These are phyloP conservation scores for Tribolium madens DNA, from an alignment of 1,140 invertebrate genomes.

Conservation along the genomic window DNA sequence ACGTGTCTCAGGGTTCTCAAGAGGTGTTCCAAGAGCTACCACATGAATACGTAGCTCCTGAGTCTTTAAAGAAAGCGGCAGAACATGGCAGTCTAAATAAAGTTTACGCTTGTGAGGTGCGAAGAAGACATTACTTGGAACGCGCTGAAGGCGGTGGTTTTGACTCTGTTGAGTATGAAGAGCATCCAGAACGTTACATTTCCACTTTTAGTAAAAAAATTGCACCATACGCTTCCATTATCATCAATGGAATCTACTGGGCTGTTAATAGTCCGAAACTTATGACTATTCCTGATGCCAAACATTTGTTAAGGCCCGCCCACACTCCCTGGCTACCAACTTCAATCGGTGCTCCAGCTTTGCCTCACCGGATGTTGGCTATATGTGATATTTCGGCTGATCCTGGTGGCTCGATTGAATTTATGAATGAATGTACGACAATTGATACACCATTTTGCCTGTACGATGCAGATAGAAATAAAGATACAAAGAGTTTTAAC, in stretches of 20 bases:
- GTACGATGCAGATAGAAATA: slow-evolving; percentile 98
- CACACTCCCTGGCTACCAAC: slow-evolving; percentile 94
- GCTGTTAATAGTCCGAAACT: slow-evolving; percentile 95
- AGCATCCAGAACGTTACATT: slow-evolving; percentile 92
- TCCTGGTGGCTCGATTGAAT: slow-evolving; percentile 96
- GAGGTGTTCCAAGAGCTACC: slow-evolving; percentile 98
- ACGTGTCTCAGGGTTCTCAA: slow-evolving; percentile 91
- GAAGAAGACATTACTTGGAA: slow-evolving; percentile 92
- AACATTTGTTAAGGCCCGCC: slow-evolving; percentile 88
- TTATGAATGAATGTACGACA: slow-evolving; percentile 99
- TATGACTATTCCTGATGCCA: slow-evolving; percentile 97
- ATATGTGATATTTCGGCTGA: slow-evolving; percentile 99
- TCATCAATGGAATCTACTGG: slow-evolving; percentile 99
- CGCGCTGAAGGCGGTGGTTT: slow-evolving; percentile 92
- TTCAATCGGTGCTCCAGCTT: slow-evolving; percentile 84
- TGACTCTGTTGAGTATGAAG: slow-evolving; percentile 91
- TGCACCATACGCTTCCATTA: slow-evolving; percentile 96
- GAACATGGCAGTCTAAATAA: slow-evolving; percentile 96
- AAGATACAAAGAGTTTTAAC: slow-evolving; percentile 96
- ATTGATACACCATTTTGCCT: slow-evolving; percentile 99
- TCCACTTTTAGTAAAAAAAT: slow-evolving; percentile 98
- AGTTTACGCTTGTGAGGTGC: slow-evolving; percentile 90
- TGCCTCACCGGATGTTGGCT: slow-evolving; percentile 90
- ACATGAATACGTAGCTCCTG: slow-evolving; percentile 96
- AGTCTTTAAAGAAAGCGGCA: slow-evolving; percentile 94